These are phyloP conservation scores for Trichonephila clavipes DNA, from an alignment of 1,140 invertebrate genomes.

Conservation along the genomic window DNA sequence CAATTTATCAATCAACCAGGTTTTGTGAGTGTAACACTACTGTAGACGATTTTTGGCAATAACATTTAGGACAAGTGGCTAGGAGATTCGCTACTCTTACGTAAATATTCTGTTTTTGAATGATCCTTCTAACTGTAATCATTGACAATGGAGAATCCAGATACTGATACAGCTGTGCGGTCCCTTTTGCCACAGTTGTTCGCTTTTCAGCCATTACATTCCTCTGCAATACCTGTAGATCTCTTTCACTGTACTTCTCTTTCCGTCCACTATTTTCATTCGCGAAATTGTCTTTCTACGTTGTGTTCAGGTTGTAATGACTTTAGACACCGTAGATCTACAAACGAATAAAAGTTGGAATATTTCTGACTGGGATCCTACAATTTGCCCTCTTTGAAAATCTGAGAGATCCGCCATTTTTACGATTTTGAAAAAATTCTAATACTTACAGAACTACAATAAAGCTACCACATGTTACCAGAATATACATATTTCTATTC, in stretches of 20 bases:
- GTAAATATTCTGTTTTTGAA: neutral
- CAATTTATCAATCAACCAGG: neutral
- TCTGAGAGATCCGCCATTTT: neutral
- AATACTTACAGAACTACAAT: too few species aligned
- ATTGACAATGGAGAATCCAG: neutral
- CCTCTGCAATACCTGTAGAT: neutral
- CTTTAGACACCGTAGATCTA: neutral
- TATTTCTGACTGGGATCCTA: neutral
- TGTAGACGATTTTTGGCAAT: neutral
- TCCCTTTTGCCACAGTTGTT: neutral
- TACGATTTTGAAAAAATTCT: neutral
- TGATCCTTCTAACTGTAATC: neutral
- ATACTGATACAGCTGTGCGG: neutral
- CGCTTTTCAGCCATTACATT: neutral
- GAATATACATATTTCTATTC: too few species aligned
- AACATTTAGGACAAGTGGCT: neutral
- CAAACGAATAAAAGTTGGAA: neutral
- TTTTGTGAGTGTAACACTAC: neutral
- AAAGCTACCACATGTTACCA: too few species aligned
- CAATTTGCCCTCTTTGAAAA: neutral
- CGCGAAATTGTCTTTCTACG: neutral
- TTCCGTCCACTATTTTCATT: neutral
- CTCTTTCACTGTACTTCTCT: neutral
- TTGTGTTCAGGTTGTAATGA: neutral
- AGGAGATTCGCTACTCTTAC: neutral